Percentiles rank a stretch among this genome's conserved stretches.
Conservation (phyloP, 2,888 invertebrate genomes). For the Drosophila nr. perissopoda region DNA sequence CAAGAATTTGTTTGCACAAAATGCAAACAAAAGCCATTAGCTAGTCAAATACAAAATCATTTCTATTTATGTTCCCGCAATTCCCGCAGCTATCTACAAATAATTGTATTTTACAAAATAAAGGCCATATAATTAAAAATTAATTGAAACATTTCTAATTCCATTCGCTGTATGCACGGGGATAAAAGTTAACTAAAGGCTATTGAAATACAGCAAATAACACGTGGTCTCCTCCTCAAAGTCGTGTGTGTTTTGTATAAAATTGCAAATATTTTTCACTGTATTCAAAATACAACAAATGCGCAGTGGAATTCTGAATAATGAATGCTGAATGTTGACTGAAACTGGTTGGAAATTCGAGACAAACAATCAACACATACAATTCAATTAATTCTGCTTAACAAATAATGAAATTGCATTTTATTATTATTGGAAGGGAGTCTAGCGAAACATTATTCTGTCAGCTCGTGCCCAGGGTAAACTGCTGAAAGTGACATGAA, state of each 20-base stretch:
- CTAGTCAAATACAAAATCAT: constrained; percentile 12
- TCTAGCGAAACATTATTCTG: too few relatives aligned
- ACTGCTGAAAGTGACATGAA: neutral
- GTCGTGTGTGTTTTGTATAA: constrained; percentile 17
- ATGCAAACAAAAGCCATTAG: neutral
- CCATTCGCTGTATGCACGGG: constrained; percentile 20
- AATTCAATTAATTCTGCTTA: constrained; percentile 53
- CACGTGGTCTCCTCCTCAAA: constrained; percentile 45
- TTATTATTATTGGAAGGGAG: too few relatives aligned
- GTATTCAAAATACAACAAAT: constrained; percentile 55
- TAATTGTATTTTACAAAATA: constrained; percentile 15
- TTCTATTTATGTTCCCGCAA: neutral
- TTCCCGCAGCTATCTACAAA: neutral
- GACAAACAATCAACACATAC: constrained; percentile 27
- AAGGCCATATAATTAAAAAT: constrained; percentile 52
- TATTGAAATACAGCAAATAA: constrained; percentile 41
- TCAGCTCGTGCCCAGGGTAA: neutral
- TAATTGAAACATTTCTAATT: constrained; percentile 53
- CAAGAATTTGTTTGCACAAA: neutral
- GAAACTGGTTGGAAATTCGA: constrained; percentile 24
- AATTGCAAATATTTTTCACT: constrained; percentile 57
- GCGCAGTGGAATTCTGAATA: constrained; percentile 20
- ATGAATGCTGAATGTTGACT: neutral
- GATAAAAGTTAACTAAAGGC: constrained; percentile 33
- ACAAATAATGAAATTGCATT: constrained; percentile 19